Evolutionary conservation across 1,140 invertebrate species (phyloP), one percentile per base, ranked within the genome.

Genomic region (Micrasema minimum): DNA sequence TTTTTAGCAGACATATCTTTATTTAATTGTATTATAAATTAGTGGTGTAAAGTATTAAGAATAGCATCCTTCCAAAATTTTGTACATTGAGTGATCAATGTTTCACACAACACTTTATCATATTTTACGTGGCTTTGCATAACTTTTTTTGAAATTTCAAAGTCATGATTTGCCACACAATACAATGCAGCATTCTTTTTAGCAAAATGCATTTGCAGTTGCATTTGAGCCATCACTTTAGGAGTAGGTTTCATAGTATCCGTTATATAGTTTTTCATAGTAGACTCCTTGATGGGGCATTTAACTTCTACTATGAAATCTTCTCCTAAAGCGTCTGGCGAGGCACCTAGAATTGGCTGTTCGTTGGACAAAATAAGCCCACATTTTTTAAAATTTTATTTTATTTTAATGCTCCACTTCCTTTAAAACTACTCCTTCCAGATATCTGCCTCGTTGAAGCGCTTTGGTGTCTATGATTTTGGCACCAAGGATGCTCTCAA

Each of bases 241-340:
- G 46, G 18, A 38, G 2, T 66, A 2, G 77, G 74, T 69, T 76
- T 3, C 10, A 7, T 53, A 20, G 61, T 69, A 66, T 76, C 46
- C 7, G 41, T 53, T 38, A 75, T 26, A 69, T 76, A 78, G 43
- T 76, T 72, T 59, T 70, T 68, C 9, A 75, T 5, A 7, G 66
- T 66, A 68, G 75, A 68, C 26, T 76, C 37, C 16, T 37, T 77
- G 5, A 51, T 55, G 11, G 79, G 77, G 65, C 77, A 80, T 76
- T 81, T 81, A 2, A 82, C 57, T 78, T 81, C 78, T 4, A 81
- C 55, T 1, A 78, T 53, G 67, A 62, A 77, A 22, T 77, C 68
- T 31, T 31, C 26, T 31, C 26, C 26, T 31, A 31, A 31, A 31
- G 7, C 26, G 7, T 31, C 26, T 7, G 26, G 26, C 26, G 26